A percentile compares a stretch with the other conserved stretches of the same genome.
Conservation (phyloP, 1,140 invertebrate genomes). For the Andricus grossulariae region DNA sequence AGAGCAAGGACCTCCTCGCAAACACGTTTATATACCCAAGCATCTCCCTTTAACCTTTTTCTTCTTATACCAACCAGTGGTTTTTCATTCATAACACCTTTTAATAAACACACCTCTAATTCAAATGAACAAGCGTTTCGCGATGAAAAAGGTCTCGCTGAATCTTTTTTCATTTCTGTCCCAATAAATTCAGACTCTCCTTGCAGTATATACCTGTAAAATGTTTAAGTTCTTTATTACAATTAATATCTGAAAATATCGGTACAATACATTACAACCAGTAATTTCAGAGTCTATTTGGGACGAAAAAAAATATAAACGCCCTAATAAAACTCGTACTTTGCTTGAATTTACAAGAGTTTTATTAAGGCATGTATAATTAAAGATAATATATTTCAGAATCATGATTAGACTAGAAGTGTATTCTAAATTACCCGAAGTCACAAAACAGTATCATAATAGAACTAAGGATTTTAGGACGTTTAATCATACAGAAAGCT, state of each 20-base stretch:
- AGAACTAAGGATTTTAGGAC: no score
- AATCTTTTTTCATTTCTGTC: slow-evolving; percentile 39
- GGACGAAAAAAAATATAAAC: no score
- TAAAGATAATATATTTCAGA: no score
- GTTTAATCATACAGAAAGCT: no score
- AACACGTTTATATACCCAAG: slow-evolving; percentile 91
- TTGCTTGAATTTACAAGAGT: no score
- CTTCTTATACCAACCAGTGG: slow-evolving; percentile 83
- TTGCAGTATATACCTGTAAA: slow-evolving; percentile 80
- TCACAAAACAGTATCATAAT: no score
- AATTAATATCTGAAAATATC: not conserved
- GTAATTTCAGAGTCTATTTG: no score
- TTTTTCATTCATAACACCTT: slow-evolving; percentile 61
- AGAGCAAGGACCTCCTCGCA: slow-evolving; percentile 87
- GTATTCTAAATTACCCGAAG: no score
- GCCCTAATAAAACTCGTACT: no score
- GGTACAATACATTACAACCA: no score
- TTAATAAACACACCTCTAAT: slow-evolving; percentile 85
- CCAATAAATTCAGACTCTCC: slow-evolving; percentile 76
- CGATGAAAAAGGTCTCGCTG: slow-evolving; percentile 57
- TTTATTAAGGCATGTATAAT: no score
- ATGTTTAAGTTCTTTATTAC: slow-evolving; percentile 2
- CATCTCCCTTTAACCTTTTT: slow-evolving; percentile 88
- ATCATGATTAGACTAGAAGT: no score
- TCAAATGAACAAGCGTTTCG: slow-evolving; percentile 83